Conservation (phyloP, 2,888 invertebrate genomes). For the Amaurobius ferox region DNA sequence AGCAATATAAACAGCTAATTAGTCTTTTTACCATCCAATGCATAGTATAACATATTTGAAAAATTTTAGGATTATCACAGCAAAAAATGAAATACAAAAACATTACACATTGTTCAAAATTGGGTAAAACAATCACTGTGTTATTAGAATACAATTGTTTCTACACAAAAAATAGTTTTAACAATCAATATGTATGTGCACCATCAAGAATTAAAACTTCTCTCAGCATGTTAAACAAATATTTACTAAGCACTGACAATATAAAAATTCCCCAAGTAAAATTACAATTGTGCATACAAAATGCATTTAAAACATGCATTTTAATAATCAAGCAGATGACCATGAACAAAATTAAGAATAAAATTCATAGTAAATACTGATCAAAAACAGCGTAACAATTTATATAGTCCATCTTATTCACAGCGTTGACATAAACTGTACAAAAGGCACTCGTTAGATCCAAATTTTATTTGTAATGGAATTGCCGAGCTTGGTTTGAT, state of each 20-base stretch:
- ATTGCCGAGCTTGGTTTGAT: constrained; percentile 53
- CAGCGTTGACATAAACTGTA: constrained; percentile 17
- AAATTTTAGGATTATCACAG: neutral
- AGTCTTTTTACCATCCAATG: neutral
- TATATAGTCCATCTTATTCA: constrained; percentile 26
- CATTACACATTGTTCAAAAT: neutral
- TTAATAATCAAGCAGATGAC: neutral
- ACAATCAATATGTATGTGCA: neutral
- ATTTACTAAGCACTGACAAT: neutral
- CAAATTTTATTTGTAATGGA: constrained; percentile 56
- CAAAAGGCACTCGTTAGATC: constrained; percentile 56
- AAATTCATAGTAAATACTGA: constrained; percentile 5
- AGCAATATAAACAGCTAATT: neutral
- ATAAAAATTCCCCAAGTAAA: neutral
- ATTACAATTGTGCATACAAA: neutral
- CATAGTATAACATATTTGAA: neutral
- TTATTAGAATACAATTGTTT: neutral
- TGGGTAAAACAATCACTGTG: neutral
- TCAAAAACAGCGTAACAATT: neutral
- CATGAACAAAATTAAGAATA: neutral
- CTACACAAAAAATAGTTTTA: neutral
- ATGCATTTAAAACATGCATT: constrained; percentile 16
- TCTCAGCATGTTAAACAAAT: neutral
- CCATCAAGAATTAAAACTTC: neutral
- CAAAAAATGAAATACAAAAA: neutral